Evolutionary conservation across 2,113 vertebrate genomes (phyloP).

Genomic region (Melanerpes formicivorus): DNA sequence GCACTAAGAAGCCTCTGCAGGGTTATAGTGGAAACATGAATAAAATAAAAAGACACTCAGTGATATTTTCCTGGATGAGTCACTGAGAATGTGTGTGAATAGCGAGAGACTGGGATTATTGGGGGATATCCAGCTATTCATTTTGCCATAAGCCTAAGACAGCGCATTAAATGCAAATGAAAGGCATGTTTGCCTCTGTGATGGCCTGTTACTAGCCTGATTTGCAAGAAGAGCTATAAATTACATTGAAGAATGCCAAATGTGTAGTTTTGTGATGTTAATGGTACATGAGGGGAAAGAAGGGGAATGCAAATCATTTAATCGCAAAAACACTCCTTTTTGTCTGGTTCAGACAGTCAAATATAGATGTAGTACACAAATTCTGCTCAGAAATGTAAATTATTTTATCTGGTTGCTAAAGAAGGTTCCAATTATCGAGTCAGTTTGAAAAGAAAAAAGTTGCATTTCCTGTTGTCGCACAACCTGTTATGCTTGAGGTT

Average conservation of each 20-base stretch:
- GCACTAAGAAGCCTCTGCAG: conserved; percentile 38
- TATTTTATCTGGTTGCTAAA: not conserved
- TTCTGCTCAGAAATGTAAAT: not conserved
- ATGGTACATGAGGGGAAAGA: not conserved
- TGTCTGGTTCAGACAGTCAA: not conserved
- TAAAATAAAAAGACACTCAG: conserved; percentile 43
- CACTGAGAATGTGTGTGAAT: conserved; percentile 7
- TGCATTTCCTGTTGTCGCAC: not conserved
- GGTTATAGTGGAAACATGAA: conserved; percentile 55
- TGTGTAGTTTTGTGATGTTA: conserved; percentile 27
- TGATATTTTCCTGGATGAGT: conserved; percentile 63
- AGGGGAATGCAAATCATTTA: not conserved
- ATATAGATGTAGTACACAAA: not conserved
- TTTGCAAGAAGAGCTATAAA: conserved; percentile 32
- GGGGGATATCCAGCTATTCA: not conserved
- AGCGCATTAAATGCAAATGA: conserved; percentile 26
- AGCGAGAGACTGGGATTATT: not conserved
- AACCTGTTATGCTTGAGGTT: not conserved
- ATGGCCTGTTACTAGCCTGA: conserved; percentile 13
- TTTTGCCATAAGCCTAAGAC: conserved; percentile 6
- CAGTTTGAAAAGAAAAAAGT: not conserved
- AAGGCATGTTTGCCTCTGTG: conserved; percentile 29
- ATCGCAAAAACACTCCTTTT: not conserved
- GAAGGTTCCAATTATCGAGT: conserved; percentile 8
- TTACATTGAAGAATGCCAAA: conserved; percentile 49